Conservation (phyloP, 2,888 invertebrate species). For the Rhaphigaster nebulosa region DNA sequence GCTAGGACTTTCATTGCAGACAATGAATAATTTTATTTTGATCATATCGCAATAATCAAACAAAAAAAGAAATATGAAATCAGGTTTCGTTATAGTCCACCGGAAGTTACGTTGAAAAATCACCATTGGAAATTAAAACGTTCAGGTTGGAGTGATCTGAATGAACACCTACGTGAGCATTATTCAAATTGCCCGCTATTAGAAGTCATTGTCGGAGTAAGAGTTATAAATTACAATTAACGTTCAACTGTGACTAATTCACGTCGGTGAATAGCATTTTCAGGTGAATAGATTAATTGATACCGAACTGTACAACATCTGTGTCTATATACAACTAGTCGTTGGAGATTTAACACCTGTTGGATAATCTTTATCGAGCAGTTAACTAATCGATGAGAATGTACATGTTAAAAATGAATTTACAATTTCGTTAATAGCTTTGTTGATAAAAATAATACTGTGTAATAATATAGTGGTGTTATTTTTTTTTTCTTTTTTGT, state of each 20-base stretch:
- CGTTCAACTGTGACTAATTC: slow-evolving; percentile 33
- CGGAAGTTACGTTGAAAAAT: slow-evolving; percentile 25
- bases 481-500: not conserved
- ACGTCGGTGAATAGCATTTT: not conserved
- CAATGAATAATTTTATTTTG: not conserved
- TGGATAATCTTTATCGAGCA: not conserved
- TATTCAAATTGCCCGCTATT: slow-evolving; percentile 9
- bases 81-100: not conserved
- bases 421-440: not conserved
- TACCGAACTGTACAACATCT: not conserved
- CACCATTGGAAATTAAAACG: slow-evolving; percentile 22
- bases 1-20: too few relatives aligned
- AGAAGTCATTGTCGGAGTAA: not conserved
- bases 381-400: not conserved
- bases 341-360: not conserved
- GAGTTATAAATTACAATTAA: slow-evolving; percentile 4
- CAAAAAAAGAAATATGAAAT: too few relatives aligned
- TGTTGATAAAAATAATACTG: not conserved
- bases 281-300: not conserved
- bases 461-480: not conserved
- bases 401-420: not conserved
- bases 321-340: not conserved
- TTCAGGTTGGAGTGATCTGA: not conserved
- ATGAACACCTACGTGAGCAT: not conserved
- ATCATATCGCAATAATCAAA: not conserved